Evolutionary conservation across 2,888 invertebrate species (phyloP), one percentile per base, ranked within the genome.

Genomic region (Trachelus stipa): DNA sequence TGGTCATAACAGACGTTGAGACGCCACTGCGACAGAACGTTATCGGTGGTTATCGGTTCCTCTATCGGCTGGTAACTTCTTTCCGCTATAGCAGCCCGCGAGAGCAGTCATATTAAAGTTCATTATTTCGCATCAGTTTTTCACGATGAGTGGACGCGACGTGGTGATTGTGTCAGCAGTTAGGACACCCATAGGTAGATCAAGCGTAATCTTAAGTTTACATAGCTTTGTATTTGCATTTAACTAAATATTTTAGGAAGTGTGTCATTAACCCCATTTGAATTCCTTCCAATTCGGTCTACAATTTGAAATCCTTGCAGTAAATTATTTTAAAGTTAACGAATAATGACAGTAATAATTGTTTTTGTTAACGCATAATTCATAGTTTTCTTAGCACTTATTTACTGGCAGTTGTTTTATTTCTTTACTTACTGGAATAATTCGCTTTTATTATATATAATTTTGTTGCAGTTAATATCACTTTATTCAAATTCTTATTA

Each of bases 151-250:
- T 73, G 84, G 83, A 35, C 86, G 83, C 40, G 93, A 94, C 77
- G 95, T 95, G 73, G 94, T 94, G 76, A 97, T 98, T 85, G 94
- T 96, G 12, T 95, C 96, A 34, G 97, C 96, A 30, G 96, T 94
- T 31, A 93, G 98, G 84, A 97, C 97, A n/a, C 96, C 97, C 2
- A 96, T 98, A 86, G 97, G 97, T 96, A 93, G 91, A 89, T 90
- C 81, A 77, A 73, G 79, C 71, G 75, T 33, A 71, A 68, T 56
- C 77, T 37, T 69, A 35, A 30, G 9, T 34, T 75, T 78, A 56
- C n/a, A 71, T 34, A 56, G 23, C 9, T 56, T 9, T 23, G 23
- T 56, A 23, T 9, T 56, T 6, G 23, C 9, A 23, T 56, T 15
- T 56, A 56, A 56, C 56, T 56, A 56, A 56, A 56, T 56, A 56